Base-by-base conservation (phyloP, 2,797 vertebrate genomes). In the Petrocephalus sullivani region DNA sequence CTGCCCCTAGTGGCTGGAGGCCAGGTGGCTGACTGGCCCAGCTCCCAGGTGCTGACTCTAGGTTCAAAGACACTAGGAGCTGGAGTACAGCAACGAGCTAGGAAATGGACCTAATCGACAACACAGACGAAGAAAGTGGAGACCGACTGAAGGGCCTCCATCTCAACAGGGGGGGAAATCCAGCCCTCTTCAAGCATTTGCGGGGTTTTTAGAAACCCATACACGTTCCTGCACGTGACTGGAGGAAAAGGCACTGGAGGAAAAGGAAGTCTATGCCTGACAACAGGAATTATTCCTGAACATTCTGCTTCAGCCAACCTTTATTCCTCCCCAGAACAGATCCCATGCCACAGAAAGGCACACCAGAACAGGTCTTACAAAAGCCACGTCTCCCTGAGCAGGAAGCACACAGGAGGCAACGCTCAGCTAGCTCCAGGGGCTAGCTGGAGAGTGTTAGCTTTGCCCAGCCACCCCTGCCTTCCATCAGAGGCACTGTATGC, bases 401-500 rank as follows among this genome's bases (percentile, higher is more conserved):
- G 16, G 75, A 19, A 46, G 37, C 67, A 28, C 23, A 1, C 2
- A 4, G 21, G 14, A 4, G 23, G 75, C 28, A 28, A 28, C 1
- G 28, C 28, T 28, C 28, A 28, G 28, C 28, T 28, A 28, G 28
- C 53, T 23, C 21, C 28, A 1, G 6, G 71, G 5, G 23, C 14
- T 33, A 19, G 37, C 19, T 16, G 8, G 10, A 19, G 28, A 78
- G 71, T 46, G 92, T 92, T 89, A 21, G 91, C 12, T 12, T 46
- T 41, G 19, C 58, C 89, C 92, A 91, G 91, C 87, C 89, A 91
- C 92, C 91, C 88, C 90, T 91, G 91, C 28, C 92, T 91, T 90
- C 89, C 88, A 91, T 88, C 92, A 93, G 92, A 89, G 91, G 88
- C 91, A 93, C 92, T 93, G 90, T 92, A 91, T 92, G 91, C 92